Conservation (phyloP, 2,888 invertebrate species). For the Arenicola marina region DNA sequence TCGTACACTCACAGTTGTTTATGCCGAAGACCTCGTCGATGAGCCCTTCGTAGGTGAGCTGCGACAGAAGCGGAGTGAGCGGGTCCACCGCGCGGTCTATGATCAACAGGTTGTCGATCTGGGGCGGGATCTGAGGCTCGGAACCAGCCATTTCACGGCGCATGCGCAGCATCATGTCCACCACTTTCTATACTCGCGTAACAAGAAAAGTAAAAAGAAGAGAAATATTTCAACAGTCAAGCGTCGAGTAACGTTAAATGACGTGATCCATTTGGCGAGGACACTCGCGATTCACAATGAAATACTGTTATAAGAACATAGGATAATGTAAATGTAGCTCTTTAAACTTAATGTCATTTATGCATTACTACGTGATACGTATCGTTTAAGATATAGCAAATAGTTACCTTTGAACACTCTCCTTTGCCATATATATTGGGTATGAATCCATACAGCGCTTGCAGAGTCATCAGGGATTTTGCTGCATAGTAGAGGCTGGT, state of each 20-base stretch:
- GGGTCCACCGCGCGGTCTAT: constrained; percentile 91
- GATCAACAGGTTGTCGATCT: constrained; percentile 86
- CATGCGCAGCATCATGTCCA: constrained; percentile 78
- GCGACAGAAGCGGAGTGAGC: constrained; percentile 88
- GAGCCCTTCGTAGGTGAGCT: constrained; percentile 95
- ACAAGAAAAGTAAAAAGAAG: constrained; percentile 6
- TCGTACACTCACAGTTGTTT: constrained; percentile 66
- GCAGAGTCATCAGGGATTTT: constrained; percentile 81
- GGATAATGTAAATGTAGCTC: no score
- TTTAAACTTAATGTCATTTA: no score
- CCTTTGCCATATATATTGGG: constrained; percentile 90
- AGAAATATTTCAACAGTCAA: constrained; percentile 3
- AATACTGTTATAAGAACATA: no score
- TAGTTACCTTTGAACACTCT: constrained; percentile 75
- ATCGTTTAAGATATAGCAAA: no score
- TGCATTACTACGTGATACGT: no score
- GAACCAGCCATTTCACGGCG: constrained; percentile 68
- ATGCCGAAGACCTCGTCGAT: constrained; percentile 95
- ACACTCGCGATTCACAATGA: no score
- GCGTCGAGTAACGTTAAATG: no score
- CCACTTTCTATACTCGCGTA: constrained; percentile 76
- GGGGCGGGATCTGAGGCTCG: constrained; percentile 64
- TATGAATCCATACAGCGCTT: constrained; percentile 86
- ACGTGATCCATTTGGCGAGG: no score
- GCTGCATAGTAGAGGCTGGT: constrained; percentile 86